phyloP scores from a whole-genome alignment of 2,888 invertebrate species.

The Idaea dimidiata region DNA sequence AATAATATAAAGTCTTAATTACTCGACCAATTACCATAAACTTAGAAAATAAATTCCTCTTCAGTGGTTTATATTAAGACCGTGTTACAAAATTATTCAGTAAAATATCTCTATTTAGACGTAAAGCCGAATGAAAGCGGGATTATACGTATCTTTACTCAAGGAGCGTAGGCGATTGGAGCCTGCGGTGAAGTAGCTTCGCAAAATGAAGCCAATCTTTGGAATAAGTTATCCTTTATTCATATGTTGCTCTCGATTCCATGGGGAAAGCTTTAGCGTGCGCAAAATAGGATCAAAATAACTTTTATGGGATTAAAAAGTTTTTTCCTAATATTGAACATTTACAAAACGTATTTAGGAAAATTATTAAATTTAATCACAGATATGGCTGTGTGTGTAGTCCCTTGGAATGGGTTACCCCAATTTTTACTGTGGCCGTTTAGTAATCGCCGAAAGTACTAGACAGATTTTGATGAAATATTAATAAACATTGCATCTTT shows the following conservation, averaged over 20 bases:
- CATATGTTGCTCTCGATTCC: neutral
- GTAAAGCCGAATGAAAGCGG: neutral
- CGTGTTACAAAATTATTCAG: neutral
- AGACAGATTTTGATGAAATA: too few species aligned
- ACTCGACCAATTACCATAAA: neutral
- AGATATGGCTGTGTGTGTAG: too few species aligned
- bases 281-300: neutral
- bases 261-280: neutral
- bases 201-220: neutral
- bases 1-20: neutral
- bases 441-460: too few species aligned
- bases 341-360: too few species aligned
- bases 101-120: neutral
- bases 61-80: neutral
- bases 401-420: too few species aligned
- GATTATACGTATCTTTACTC: neutral
- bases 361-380: too few species aligned
- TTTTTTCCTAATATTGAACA: neutral
- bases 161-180: neutral
- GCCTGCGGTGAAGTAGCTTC: slow-evolving; percentile 1
- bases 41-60: neutral
- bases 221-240: neutral
- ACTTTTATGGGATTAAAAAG: neutral
- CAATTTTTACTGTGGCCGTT: too few species aligned
- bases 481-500: too few species aligned